Percentiles rank a stretch among this genome's conserved stretches.
Evolutionary conservation across 2,113 vertebrate genomes (phyloP).

Genomic region (Scophthalmus maximus): DNA sequence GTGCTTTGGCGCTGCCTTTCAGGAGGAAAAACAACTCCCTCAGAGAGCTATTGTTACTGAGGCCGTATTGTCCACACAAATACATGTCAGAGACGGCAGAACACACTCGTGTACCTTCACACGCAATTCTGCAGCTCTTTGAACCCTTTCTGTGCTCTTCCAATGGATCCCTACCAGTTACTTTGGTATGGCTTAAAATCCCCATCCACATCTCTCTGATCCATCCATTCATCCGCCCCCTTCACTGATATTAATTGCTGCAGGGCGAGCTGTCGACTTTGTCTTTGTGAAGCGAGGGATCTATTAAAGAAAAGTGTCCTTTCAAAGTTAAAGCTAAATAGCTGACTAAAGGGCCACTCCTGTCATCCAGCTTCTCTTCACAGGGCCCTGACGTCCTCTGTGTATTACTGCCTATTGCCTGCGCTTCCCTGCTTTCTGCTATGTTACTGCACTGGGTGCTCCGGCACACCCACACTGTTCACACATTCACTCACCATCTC

Average conservation of each 20-base stretch:
- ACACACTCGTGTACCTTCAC: conserved; percentile 1
- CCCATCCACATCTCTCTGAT: conserved; percentile 52
- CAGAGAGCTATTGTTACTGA: conserved; percentile 30
- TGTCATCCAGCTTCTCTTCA: conserved; percentile 67
- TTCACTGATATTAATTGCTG: conserved; percentile 73
- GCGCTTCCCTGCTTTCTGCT: conserved; percentile 44
- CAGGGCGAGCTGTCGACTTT: conserved; percentile 66
- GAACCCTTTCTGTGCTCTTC: conserved; percentile 3
- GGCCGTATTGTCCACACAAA: conserved; percentile 33
- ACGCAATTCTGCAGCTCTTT: background rate
- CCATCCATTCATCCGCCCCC: conserved; percentile 59
- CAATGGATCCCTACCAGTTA: conserved; percentile 16
- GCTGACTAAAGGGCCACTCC: conserved; percentile 67
- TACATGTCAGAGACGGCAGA: conserved; percentile 5
- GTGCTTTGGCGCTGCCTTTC: conserved; percentile 40
- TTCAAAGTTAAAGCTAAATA: conserved; percentile 75
- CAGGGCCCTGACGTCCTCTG: conserved; percentile 48
- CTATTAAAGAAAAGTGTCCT: conserved; percentile 71
- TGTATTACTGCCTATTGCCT: conserved; percentile 49
- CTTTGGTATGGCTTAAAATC: conserved; percentile 33
- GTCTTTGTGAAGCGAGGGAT: conserved; percentile 58
- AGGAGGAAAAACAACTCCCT: conserved; percentile 40
- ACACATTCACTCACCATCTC: conserved; percentile 44
- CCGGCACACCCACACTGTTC: conserved; percentile 59
- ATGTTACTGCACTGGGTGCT: conserved; percentile 46